Conservation (phyloP, 2,113 vertebrate species). For the Trematocara unimaculatum region DNA sequence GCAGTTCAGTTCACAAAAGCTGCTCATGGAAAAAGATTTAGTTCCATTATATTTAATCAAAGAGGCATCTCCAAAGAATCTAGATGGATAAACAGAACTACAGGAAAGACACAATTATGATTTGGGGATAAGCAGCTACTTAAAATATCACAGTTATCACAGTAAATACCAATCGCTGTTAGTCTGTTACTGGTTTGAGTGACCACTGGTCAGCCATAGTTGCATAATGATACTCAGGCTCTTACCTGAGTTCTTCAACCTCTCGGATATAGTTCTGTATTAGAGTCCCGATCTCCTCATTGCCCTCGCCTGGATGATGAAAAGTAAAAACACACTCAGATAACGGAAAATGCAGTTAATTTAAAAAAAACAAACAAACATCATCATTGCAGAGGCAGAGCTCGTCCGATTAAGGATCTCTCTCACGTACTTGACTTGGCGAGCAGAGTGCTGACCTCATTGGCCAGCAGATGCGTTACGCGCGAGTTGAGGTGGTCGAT, state of each 20-base stretch:
- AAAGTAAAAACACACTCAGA: not conserved
- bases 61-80: not conserved
- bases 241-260: conserved; percentile 90
- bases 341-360: not conserved
- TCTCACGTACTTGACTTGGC: conserved; percentile 82
- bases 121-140: not conserved
- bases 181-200: not conserved
- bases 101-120: not conserved
- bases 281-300: conserved; percentile 86
- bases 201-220: not conserved
- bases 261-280: conserved; percentile 97
- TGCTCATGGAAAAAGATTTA: not conserved
- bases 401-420: not conserved
- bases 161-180: not conserved
- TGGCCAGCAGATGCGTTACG: conserved; percentile 89
- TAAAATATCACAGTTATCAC: not conserved
- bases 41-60: not conserved
- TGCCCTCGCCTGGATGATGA: conserved; percentile 78
- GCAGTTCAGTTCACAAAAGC: not conserved
- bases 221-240: not conserved
- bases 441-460: conserved; percentile 86
- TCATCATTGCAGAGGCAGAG: not conserved
- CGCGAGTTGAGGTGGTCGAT: conserved; percentile 90
- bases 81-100: not conserved
- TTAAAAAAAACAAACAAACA: not conserved